Base-by-base conservation (phyloP, 2,113 vertebrate species). In the Halcyon malimbica region DNA sequence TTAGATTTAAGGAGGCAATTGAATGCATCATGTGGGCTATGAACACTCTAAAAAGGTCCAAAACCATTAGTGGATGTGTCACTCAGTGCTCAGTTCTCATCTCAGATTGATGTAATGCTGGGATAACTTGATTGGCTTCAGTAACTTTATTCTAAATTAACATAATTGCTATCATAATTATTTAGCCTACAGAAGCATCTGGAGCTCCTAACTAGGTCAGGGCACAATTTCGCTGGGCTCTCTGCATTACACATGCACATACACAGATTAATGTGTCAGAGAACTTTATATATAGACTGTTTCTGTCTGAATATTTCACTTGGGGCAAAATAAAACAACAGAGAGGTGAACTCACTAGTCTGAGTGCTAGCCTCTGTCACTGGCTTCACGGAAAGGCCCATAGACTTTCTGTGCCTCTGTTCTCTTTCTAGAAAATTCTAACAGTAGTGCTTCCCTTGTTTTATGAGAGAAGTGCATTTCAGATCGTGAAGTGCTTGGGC, bases 1-100 rank as follows among this genome's bases (percentile, higher is more conserved):
- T 97, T 94, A 96, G 77, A 85, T 93, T 87, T 92, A 89, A 97
- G 94, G 90, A 97, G 53, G 94, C 95, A 95, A 97, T 97, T 90
- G 75, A 96, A 98, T 81, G 75, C 76, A 70, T 70, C 41, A 16
- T 89, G 86, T 83, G 86, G 53, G 13, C 89, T 95, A 78, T 23
- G 57, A 89, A 67, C 87, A 86, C 41, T 94, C 76, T 87, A 35
- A 85, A 97, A 90, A 95, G 87, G 87, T 94, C 90, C 83, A 74
- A 88, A 96, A 91, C 2, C 70, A 93, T 97, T 93, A 97, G 57
- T 29, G 35, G 31, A 82, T 86, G 33, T 94, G 93, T 84, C 96
- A 81, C 65, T 97, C 90, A 76, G 63, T 88, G 78, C 89, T 95
- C 94, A 77, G 0, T 80, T 91, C 93, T 94, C 77, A 57, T 96